Conservation (phyloP, 2,797 vertebrate species). For the Oreochromis mossambicus region DNA sequence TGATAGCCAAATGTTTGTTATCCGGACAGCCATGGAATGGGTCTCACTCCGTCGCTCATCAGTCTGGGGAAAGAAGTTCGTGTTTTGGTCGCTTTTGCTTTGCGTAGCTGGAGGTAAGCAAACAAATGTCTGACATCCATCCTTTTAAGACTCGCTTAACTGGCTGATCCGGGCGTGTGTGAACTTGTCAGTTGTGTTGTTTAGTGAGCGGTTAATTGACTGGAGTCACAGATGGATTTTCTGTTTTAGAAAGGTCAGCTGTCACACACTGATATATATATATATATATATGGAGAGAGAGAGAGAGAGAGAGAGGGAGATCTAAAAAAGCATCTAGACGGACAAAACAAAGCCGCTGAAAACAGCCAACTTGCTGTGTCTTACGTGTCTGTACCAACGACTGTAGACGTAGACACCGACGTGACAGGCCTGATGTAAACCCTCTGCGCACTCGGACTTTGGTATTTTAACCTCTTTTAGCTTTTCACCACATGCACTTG, state of each 20-base stretch:
- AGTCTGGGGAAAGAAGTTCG: background rate
- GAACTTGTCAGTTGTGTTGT: background rate
- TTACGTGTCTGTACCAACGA: background rate
- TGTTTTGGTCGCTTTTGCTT: constrained; percentile 31
- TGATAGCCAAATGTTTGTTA: background rate
- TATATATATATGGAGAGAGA: fast-evolving
- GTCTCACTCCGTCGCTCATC: background rate
- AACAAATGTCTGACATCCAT: background rate
- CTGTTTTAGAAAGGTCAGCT: background rate
- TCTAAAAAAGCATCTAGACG: background rate
- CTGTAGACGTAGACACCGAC: background rate
- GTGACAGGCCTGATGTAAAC: background rate
- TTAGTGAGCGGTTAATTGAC: background rate
- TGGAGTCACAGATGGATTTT: background rate
- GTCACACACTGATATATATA: background rate
- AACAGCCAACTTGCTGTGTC: background rate
- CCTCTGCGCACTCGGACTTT: background rate
- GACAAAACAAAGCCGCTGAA: background rate
- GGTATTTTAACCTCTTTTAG: background rate
- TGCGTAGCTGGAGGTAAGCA: constrained; percentile 59
- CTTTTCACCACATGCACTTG: background rate
- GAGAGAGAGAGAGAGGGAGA: too few species aligned
- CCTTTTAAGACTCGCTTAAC: background rate
- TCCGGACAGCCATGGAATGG: constrained; percentile 28
- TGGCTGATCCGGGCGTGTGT: background rate